These are phyloP conservation scores for Listrodromus nycthemerus DNA, from an alignment of 2,888 invertebrate species.

Conservation along the genomic window DNA sequence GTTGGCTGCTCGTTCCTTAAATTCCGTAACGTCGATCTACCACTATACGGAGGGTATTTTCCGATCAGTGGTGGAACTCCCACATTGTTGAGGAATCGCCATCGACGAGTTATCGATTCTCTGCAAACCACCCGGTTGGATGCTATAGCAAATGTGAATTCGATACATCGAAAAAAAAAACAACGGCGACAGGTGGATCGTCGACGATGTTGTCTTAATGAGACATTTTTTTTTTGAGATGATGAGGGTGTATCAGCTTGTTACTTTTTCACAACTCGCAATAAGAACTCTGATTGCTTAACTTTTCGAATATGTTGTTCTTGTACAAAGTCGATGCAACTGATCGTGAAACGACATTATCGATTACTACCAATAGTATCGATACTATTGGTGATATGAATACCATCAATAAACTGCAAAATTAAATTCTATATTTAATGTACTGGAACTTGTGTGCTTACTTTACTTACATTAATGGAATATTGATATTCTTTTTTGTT, in stretches of 20 bases:
- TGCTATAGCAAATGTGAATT: slow-evolving; percentile 20
- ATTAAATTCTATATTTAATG: no score
- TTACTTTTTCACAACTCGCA: neutral
- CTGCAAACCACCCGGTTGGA: slow-evolving; percentile 9
- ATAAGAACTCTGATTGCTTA: neutral
- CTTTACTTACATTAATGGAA: no score
- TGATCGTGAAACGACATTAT: neutral
- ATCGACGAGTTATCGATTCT: slow-evolving; percentile 27
- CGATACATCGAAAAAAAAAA: slow-evolving; percentile 13
- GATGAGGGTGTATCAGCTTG: neutral
- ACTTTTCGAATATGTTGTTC: neutral
- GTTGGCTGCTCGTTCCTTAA: slow-evolving; percentile 47
- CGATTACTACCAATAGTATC: neutral
- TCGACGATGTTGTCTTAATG: neutral
- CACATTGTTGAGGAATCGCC: slow-evolving; percentile 25
- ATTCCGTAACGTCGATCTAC: slow-evolving; percentile 50
- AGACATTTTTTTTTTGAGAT: slow-evolving; percentile 9
- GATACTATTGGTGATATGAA: no score
- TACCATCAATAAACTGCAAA: no score
- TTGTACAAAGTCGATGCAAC: neutral
- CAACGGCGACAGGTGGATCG: neutral
- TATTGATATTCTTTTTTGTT: no score
- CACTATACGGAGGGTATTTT: slow-evolving; percentile 31
- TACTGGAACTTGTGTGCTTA: no score
- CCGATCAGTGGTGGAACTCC: slow-evolving; percentile 22